Conservation (phyloP, 1,140 invertebrate genomes). For the Rhyzopertha dominica region DNA sequence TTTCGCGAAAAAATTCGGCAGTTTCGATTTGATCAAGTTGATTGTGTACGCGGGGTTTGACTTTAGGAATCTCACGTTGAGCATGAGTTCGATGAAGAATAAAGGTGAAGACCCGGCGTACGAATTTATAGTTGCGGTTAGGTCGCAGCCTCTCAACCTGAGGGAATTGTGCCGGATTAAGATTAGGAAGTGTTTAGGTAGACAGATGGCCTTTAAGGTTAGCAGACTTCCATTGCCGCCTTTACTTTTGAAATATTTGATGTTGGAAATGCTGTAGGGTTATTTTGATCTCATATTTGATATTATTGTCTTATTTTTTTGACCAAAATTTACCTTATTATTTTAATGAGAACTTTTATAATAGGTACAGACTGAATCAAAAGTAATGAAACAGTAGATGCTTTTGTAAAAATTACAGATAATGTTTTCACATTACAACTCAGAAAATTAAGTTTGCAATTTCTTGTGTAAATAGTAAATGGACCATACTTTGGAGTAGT, state of each 20-base stretch:
- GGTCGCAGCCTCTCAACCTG: constrained; percentile 46
- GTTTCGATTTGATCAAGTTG: constrained; percentile 38
- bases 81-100: constrained; percentile 34
- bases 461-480: too few species aligned
- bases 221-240: constrained; percentile 41
- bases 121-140: constrained; percentile 39
- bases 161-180: constrained; percentile 46
- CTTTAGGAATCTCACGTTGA: constrained; percentile 32
- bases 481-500: too few species aligned
- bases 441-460: too few species aligned
- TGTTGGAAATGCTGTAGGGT: constrained; percentile 31
- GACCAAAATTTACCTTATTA: too few species aligned
- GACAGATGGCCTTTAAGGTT: constrained; percentile 37
- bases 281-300: neutral
- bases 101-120: constrained; percentile 29
- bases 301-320: too few species aligned
- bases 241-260: constrained; percentile 34
- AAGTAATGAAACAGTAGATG: too few species aligned
- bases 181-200: constrained; percentile 39
- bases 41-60: constrained; percentile 41
- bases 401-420: too few species aligned
- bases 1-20: constrained; percentile 43
- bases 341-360: too few species aligned
- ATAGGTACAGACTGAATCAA: too few species aligned
- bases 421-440: too few species aligned